Evolutionary conservation across 2,113 vertebrate species (phyloP).

Genomic region (Clinocottus analis): DNA sequence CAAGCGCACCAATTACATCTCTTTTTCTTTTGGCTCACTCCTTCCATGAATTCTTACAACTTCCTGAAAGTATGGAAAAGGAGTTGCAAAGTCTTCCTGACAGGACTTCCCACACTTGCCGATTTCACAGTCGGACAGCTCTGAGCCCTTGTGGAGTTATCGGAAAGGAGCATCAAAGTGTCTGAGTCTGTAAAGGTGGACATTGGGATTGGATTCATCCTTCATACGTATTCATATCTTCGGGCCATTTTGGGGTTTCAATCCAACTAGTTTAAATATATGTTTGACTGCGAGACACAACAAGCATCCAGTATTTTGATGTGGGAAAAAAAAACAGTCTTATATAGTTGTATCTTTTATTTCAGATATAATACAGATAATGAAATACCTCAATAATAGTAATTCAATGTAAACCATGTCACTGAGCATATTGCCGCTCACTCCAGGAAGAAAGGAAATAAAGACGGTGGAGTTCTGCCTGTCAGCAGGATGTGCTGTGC

Average conservation of each 20-base stretch:
- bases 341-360: neutral
- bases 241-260: slow-evolving; percentile 13
- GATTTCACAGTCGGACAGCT: slow-evolving; percentile 39
- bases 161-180: slow-evolving; percentile 49
- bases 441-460: neutral
- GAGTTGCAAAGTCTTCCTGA: slow-evolving; percentile 18
- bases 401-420: neutral
- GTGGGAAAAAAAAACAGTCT: neutral
- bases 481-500: neutral
- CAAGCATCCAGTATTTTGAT: neutral
- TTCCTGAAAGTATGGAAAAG: slow-evolving; percentile 26
- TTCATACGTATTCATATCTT: slow-evolving; percentile 45
- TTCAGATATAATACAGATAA: neutral
- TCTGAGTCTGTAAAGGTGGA: slow-evolving; percentile 35
- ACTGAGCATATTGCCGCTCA: neutral
- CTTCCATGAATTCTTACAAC: neutral
- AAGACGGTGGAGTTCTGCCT: neutral
- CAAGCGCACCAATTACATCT: neutral
- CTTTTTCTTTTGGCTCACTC: neutral
- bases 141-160: slow-evolving; percentile 36
- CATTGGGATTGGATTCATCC: slow-evolving; percentile 45
- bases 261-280: slow-evolving; percentile 12
- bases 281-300: slow-evolving; percentile 23
- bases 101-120: slow-evolving; percentile 13
- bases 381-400: neutral